Percentiles rank a stretch among this genome's conserved stretches.
Conservation (phyloP, 2,888 invertebrate species). For the Synergus japonicus region DNA sequence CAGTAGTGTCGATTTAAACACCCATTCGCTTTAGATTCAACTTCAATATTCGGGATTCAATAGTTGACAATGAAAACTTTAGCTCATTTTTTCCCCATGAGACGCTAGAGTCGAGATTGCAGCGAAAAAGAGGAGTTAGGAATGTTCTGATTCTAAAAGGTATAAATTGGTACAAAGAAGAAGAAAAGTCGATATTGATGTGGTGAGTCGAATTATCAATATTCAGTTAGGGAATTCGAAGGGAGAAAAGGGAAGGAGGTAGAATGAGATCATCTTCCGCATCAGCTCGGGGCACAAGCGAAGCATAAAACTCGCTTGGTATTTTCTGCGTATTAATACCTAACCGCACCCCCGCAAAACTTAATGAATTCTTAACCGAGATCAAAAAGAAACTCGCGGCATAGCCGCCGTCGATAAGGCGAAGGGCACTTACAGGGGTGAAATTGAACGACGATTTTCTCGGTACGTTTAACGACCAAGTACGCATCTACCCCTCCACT, state of each 20-base stretch:
- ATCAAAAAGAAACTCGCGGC: conserved; percentile 72
- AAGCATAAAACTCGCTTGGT: conserved; percentile 72
- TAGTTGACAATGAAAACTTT: no score
- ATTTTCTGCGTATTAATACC: conserved; percentile 76
- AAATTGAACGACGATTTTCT: conserved; percentile 70
- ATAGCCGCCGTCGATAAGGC: conserved; percentile 57
- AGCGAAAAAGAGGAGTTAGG: no score
- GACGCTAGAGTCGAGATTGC: no score
- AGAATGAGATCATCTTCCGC: conserved; percentile 51
- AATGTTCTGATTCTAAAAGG: no score
- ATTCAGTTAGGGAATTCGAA: conserved; percentile 44
- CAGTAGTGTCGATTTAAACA: conserved; percentile 3
- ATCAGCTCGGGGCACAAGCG: conserved; percentile 61
- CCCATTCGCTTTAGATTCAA: background rate
- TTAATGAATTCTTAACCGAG: conserved; percentile 77
- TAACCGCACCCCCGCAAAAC: conserved; percentile 74
- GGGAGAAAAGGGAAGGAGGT: conserved; percentile 46
- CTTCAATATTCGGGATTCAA: background rate
- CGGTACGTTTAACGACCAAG: conserved; percentile 70
- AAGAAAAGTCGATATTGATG: background rate
- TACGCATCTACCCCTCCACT: conserved; percentile 41
- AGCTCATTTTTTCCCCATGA: no score
- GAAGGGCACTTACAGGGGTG: conserved; percentile 46
- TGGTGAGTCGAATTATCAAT: conserved; percentile 1
- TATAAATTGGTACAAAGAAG: no score